These are phyloP conservation scores for Tromatobia lineatoria DNA, from an alignment of 2,888 invertebrate species.

Conservation along the genomic window DNA sequence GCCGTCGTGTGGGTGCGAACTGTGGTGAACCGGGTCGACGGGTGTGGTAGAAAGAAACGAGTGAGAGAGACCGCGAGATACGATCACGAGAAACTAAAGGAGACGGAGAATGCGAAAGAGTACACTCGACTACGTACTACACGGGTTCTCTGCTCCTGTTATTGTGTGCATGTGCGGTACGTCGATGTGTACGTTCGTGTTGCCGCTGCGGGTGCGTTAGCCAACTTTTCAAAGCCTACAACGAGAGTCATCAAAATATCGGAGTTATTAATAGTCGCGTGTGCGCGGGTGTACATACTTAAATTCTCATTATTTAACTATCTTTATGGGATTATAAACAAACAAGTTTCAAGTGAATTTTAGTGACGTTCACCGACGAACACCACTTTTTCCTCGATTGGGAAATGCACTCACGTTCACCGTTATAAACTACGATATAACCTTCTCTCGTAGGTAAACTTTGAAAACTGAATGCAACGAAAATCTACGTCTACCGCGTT, in stretches of 20 bases:
- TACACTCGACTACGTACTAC: slow-evolving; percentile 31
- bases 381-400: slow-evolving; percentile 3
- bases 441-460: background rate
- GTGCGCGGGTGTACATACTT: slow-evolving; percentile 16
- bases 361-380: slow-evolving; percentile 36
- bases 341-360: slow-evolving; percentile 1
- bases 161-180: slow-evolving; percentile 24
- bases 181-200: background rate
- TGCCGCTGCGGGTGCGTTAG: slow-evolving; percentile 17
- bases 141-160: background rate
- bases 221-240: background rate
- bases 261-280: background rate
- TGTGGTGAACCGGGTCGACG: slow-evolving; percentile 70
- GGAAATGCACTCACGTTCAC: slow-evolving; percentile 19
- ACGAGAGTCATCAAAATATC: slow-evolving; percentile 6
- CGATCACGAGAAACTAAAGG: background rate
- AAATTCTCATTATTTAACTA: background rate
- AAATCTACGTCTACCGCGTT: too few relatives aligned
- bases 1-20: slow-evolving; percentile 73
- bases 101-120: slow-evolving; percentile 62
- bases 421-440: background rate
- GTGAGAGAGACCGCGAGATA: slow-evolving; percentile 43
- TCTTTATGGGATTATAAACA: background rate
- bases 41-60: slow-evolving; percentile 69
- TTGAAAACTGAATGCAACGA: slow-evolving; percentile 12